phyloP scores from a whole-genome alignment of 1,140 invertebrate genomes.

The Euwallacea similis region DNA sequence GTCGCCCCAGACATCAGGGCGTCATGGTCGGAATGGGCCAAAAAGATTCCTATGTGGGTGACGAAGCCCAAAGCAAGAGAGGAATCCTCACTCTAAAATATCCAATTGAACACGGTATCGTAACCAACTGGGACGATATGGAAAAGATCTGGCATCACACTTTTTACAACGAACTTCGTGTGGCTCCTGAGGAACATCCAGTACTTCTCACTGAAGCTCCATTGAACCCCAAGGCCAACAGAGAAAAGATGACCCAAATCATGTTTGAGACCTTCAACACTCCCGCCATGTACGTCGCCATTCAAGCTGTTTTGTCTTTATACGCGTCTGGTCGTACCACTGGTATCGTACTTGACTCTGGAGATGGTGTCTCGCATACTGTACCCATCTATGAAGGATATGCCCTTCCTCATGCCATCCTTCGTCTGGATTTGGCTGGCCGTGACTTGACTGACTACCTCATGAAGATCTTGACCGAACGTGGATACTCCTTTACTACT shows the following conservation, averaged over 20 bases:
- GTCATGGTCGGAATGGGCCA: constrained; percentile 75
- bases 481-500: constrained; percentile 81
- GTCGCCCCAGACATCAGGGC: constrained; percentile 82
- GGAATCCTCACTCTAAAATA: constrained; percentile 91
- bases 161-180: constrained; percentile 63
- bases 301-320: constrained; percentile 74
- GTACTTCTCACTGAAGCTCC: constrained; percentile 91
- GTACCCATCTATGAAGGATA: too few relatives aligned
- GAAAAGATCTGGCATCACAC: constrained; percentile 55
- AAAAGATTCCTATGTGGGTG: constrained; percentile 73
- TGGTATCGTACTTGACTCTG: constrained; percentile 68
- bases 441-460: constrained; percentile 88
- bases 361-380: too few relatives aligned
- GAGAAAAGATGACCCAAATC: constrained; percentile 69
- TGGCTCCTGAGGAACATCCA: constrained; percentile 91
- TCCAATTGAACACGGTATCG: constrained; percentile 93
- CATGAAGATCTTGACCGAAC: constrained; percentile 89
- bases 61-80: constrained; percentile 91
- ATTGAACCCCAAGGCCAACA: constrained; percentile 88
- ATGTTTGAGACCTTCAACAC: too few relatives aligned
- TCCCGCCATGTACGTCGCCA: too few relatives aligned
- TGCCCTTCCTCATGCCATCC: constrained; percentile 57
- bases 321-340: constrained; percentile 91
- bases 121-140: constrained; percentile 98
- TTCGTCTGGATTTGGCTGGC: constrained; percentile 84